Evolutionary conservation across 2,113 vertebrate genomes (phyloP), one percentile per base, ranked within the genome.

Genomic region (Mesoclemmys tuberculata): DNA sequence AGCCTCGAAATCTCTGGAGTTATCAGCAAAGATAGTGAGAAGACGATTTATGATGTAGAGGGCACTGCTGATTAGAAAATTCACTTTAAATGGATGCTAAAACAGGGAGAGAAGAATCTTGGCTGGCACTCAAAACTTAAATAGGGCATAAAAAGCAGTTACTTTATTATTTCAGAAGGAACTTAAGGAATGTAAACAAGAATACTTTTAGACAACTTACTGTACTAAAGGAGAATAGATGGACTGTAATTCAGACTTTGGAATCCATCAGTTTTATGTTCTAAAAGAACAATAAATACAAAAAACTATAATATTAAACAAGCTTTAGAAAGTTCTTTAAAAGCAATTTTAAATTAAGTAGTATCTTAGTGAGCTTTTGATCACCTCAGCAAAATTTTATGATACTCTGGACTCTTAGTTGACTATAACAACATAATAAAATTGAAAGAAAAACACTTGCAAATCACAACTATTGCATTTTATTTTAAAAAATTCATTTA

Each of bases 81-180:
- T 83, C 83, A 48, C 92, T 94, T 91, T 31, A 93, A 95, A 94
- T 68, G 81, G 93, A 91, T 95, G 92, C 81, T 95, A 84, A 96
- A 97, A 88, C 61, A 91, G 29, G 80, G 82, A 93, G 56, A 91
- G 84, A 92, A 18, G 3, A 78, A 84, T 90, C 83, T 96, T 96
- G 97, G 97, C 94, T 95, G n/a, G 90, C 84, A 92, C 93, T 97
- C 97, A 97, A 93, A 83, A 95, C 93, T 96, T 96, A 97, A 97
- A 97, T 95, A 96, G 96, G 95, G 95, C 94, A 97, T 97, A 95
- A 97, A 97, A 97, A 96, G 92, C 92, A 90, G 79, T 78, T 95
- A 87, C 94, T 97, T 97, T 95, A 96, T 97, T 96, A 94, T 97
- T 97, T 97, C 93, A 90, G 2, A 2, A 95, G 83, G 90, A 97